Percentiles rank a stretch among this genome's conserved stretches.
Evolutionary conservation across 2,888 invertebrate species (phyloP).

Genomic region (Archips crataeganus): DNA sequence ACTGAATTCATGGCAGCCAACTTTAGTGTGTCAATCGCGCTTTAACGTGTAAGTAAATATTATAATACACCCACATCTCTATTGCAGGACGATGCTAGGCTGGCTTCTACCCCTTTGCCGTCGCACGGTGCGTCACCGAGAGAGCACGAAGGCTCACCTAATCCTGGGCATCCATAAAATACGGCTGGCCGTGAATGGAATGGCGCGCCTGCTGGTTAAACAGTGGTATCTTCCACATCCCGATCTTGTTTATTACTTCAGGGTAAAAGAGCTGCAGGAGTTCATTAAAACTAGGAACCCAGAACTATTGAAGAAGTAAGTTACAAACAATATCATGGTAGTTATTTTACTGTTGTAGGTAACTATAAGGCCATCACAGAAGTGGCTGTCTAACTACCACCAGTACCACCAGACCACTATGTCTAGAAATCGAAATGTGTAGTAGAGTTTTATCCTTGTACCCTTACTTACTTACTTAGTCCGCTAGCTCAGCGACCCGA

Average conservation of each 20-base stretch:
- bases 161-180: slow-evolving; percentile 85
- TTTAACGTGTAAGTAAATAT: background rate
- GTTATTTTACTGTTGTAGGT: too few species aligned
- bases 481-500: too few species aligned
- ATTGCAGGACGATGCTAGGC: slow-evolving; percentile 83
- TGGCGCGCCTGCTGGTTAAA: slow-evolving; percentile 85
- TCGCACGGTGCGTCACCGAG: slow-evolving; percentile 87
- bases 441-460: too few species aligned
- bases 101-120: slow-evolving; percentile 87
- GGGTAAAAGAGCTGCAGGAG: slow-evolving; percentile 87
- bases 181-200: slow-evolving; percentile 83
- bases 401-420: too few species aligned
- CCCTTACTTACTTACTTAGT: too few species aligned
- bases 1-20: background rate
- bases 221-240: slow-evolving; percentile 88
- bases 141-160: slow-evolving; percentile 88
- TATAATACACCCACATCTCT: background rate
- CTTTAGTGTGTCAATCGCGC: background rate
- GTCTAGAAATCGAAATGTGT: too few species aligned
- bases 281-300: slow-evolving; percentile 84
- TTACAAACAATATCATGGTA: slow-evolving; percentile 30
- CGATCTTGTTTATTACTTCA: slow-evolving; percentile 89
- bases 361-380: too few species aligned
- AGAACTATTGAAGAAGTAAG: slow-evolving; percentile 87
- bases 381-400: too few species aligned